These are phyloP conservation scores for Pogonocichla stellata DNA, from an alignment of 2,113 vertebrate genomes.

Conservation along the genomic window DNA sequence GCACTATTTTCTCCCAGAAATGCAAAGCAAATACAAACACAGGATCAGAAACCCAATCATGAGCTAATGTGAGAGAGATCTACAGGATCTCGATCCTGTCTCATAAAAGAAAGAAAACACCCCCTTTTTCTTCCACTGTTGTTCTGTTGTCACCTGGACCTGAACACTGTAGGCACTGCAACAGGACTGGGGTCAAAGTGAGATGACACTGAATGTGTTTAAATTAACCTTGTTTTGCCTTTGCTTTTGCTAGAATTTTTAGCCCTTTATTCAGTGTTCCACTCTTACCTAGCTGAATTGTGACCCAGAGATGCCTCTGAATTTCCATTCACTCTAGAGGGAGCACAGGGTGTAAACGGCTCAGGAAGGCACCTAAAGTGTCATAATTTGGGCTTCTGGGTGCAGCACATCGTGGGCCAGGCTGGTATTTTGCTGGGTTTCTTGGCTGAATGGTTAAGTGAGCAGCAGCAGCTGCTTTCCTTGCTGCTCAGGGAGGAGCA, in stretches of 20 bases:
- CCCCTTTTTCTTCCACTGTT: neutral
- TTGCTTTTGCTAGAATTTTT: neutral
- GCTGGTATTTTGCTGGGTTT: neutral
- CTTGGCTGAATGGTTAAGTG: neutral
- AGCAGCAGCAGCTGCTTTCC: neutral
- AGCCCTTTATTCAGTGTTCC: neutral
- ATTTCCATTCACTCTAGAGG: neutral
- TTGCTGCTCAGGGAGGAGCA: neutral
- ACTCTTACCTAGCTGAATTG: neutral
- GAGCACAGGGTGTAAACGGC: neutral
- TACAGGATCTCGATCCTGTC: rapidly evolving
- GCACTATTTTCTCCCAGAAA: neutral
- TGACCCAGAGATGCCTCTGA: neutral
- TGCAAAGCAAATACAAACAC: neutral
- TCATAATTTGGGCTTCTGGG: neutral
- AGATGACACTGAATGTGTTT: neutral
- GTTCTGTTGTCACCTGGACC: neutral
- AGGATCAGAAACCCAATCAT: neutral
- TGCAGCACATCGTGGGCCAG: rapidly evolving
- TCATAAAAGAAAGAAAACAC: neutral
- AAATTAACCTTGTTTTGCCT: neutral
- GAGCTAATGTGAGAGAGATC: neutral
- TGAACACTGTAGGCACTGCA: neutral
- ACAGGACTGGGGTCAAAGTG: neutral
- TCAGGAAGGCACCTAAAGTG: neutral